These are phyloP conservation scores for Tachyglossus aculeatus DNA, from an alignment of 2,797 vertebrate species.

Conservation along the genomic window DNA sequence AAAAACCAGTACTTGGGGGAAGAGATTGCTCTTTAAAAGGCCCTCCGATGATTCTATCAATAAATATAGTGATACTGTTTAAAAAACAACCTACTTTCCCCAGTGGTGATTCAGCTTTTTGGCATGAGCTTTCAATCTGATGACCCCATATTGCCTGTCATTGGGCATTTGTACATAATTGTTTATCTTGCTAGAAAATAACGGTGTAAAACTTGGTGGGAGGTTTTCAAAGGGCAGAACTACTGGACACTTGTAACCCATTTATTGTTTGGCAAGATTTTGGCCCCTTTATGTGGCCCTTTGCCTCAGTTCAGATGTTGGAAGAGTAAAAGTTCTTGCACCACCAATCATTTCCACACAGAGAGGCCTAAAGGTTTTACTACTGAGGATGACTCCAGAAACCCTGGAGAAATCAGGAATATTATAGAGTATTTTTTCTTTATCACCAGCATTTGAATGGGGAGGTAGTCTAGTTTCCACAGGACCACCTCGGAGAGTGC, in stretches of 20 bases:
- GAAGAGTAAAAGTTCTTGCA: neutral
- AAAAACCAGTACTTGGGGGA: neutral
- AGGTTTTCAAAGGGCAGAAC: conserved; percentile 29
- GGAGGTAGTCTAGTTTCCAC: neutral
- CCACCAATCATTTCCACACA: neutral
- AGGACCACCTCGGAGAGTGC: neutral
- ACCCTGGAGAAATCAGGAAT: conserved; percentile 4
- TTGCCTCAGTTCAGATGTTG: neutral
- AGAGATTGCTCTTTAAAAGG: conserved; percentile 46
- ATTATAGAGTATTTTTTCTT: neutral
- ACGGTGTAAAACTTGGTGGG: conserved; percentile 47
- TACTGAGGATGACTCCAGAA: neutral
- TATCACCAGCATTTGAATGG: neutral
- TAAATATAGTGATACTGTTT: conserved; percentile 45
- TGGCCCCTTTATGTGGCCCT: neutral
- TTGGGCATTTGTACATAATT: conserved; percentile 25
- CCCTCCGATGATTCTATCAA: conserved; percentile 29
- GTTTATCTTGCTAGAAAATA: too few relatives aligned
- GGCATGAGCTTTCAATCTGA: conserved; percentile 40
- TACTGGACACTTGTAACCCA: conserved; percentile 23
- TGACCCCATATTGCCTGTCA: conserved; percentile 20
- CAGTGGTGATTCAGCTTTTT: conserved; percentile 35
- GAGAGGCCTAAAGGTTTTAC: neutral
- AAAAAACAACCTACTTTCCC: conserved; percentile 35
- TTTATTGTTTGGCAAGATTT: neutral